Base-by-base conservation (phyloP, 1,140 invertebrate species). In the Drosophila tristis region DNA sequence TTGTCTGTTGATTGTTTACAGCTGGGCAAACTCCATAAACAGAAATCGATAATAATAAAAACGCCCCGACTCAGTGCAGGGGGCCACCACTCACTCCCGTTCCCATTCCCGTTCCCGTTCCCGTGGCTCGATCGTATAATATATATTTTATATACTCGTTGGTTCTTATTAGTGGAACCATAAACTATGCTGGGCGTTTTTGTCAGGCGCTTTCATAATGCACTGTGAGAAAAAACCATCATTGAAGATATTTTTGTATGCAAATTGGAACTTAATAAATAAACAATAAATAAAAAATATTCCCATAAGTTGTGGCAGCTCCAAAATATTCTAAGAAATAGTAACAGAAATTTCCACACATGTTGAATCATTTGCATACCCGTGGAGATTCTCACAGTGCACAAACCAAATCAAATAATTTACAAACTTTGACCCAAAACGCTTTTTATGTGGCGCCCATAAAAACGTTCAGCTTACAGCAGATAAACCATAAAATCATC, bases 361-460 rank as follows among this genome's bases (percentile, higher is more conserved):
- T 25, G 4, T 4, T 25, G 1, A 7, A 29, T 2, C 2, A 9
- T 2, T 35, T 0, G 0, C 29, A 9, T 9, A 3, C 8, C 31
- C 31, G 9, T 7, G 2, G 4, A 11, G 4, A 5, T 5, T 11
- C 35, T 39, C 11, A 11, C 51, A 20, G 66, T 70, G 53, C n/a
- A 11, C 20, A n/a, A 15, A 35, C 16, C 25, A 58, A 71, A 72
- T 48, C 20, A 54, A 20, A 16, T 11, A 29, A 70, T 54, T 71
- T 59, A 59, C 66, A 72, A 60, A 72, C 39, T 72, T 71, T 70
- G 68, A 71, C 53, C 54, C 54, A 60, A 72, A 71, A 72, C 11
- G 48, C 26, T 50, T 54, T 71, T 71, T 68, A 70, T 55, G 53
- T 53, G 66, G 31, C 45, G 48, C 39, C 29, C 54, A 71, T 60